A percentile compares a stretch with the other conserved stretches of the same genome.
Evolutionary conservation across 2,797 vertebrate genomes (phyloP).

Genomic region (Heteromormyrus szaboi): DNA sequence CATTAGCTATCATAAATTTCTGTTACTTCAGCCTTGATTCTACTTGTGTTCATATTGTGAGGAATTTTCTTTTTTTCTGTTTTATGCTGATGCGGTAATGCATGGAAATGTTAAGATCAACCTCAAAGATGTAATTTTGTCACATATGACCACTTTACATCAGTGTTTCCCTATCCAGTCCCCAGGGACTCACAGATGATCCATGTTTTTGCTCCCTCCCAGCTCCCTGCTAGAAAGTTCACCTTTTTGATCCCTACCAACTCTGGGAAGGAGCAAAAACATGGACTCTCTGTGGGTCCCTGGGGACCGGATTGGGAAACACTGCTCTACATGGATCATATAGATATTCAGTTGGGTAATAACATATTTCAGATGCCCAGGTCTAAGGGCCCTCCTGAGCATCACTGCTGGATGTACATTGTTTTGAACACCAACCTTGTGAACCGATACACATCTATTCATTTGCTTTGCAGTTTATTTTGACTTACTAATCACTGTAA

Average conservation of each 20-base stretch:
- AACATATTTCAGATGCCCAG: not conserved
- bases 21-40: not conserved
- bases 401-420: not conserved
- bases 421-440: not conserved
- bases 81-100: not conserved
- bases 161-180: not conserved
- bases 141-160: not conserved
- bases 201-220: not conserved
- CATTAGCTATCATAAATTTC: not conserved
- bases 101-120: not conserved
- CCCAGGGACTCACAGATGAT: not conserved
- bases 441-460: not conserved
- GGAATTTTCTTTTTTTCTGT: not conserved
- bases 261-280: not conserved
- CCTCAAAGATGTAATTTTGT: not conserved
- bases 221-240: not conserved
- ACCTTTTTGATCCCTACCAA: not conserved
- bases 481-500: not conserved
- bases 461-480: not conserved
- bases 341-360: not conserved
- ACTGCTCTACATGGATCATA: not conserved
- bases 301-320: not conserved
- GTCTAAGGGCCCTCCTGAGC: not conserved
- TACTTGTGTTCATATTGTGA: not conserved
- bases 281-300: not conserved